Conservation (phyloP, 2,797 vertebrate species). For the Catharus ustulatus region DNA sequence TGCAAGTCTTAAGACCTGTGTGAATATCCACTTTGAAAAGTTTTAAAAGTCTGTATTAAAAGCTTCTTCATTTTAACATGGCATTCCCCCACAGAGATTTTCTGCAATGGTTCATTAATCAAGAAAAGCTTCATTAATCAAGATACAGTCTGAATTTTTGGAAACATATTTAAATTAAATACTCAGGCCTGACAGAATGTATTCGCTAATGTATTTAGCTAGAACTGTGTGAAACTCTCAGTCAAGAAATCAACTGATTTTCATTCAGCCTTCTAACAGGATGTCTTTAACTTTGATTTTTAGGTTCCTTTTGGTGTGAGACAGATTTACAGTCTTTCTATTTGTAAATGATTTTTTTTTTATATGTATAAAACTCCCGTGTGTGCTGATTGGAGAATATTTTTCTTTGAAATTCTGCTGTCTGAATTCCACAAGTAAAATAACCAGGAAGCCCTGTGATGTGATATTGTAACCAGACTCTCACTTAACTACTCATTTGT, state of each 20-base stretch:
- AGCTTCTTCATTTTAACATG: slow-evolving; percentile 40
- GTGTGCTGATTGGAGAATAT: neutral
- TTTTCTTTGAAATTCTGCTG: neutral
- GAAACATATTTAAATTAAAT: slow-evolving; percentile 33
- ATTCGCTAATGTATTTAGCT: neutral
- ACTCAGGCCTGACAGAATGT: neutral
- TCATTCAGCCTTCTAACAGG: neutral
- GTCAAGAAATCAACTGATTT: neutral
- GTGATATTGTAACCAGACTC: slow-evolving; percentile 56
- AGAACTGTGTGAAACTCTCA: neutral
- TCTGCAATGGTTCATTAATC: slow-evolving; percentile 31
- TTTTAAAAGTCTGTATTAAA: slow-evolving; percentile 63
- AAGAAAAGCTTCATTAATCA: slow-evolving; percentile 43
- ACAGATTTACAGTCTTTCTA: neutral
- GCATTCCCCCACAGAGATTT: neutral
- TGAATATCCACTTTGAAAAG: slow-evolving; percentile 56
- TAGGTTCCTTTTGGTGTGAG: neutral
- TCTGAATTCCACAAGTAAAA: slow-evolving; percentile 62
- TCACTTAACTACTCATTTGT: slow-evolving; percentile 63
- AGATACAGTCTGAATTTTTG: slow-evolving; percentile 10
- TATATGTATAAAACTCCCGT: neutral
- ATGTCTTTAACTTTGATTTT: slow-evolving; percentile 1
- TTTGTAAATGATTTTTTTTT: neutral
- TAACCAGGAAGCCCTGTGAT: slow-evolving; percentile 47
- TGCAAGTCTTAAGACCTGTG: slow-evolving; percentile 60